Percentiles rank a stretch among this genome's conserved stretches.
Evolutionary conservation across 2,888 invertebrate species (phyloP).

Genomic region (Euzetes globulus): DNA sequence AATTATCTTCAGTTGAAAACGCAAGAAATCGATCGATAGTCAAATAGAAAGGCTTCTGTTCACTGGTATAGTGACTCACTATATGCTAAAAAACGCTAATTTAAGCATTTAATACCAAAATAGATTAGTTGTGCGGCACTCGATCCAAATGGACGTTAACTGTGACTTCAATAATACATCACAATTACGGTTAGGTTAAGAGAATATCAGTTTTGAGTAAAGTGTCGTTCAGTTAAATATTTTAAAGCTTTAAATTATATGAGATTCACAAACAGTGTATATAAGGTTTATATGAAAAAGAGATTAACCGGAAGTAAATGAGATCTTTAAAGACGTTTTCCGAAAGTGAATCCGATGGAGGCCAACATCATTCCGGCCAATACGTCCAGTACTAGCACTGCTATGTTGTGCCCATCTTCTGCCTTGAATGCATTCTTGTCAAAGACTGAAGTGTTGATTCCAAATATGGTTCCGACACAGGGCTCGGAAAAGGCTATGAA

Average conservation of each 20-base stretch:
- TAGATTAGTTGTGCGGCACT: neutral
- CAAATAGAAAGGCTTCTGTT: neutral
- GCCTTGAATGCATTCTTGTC: slow-evolving; percentile 33
- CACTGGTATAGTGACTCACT: neutral
- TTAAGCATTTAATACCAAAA: neutral
- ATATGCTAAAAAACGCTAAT: neutral
- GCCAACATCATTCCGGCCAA: slow-evolving; percentile 29
- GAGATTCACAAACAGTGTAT: neutral
- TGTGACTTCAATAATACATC: neutral
- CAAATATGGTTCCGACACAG: slow-evolving; percentile 18
- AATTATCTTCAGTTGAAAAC: neutral
- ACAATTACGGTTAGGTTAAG: neutral
- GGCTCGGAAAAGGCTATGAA: slow-evolving; percentile 35
- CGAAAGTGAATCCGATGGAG: slow-evolving; percentile 34
- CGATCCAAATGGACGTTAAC: neutral
- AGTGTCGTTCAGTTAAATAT: neutral
- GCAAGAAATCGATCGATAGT: slow-evolving; percentile 4
- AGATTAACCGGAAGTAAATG: neutral
- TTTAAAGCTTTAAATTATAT: neutral
- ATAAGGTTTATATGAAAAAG: neutral
- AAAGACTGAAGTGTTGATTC: slow-evolving; percentile 24
- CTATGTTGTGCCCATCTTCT: slow-evolving; percentile 33
- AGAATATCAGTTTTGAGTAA: too few relatives aligned
- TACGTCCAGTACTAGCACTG: slow-evolving; percentile 30
- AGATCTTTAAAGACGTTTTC: slow-evolving; percentile 34